Conservation (phyloP, 2,888 invertebrate genomes). For the Heliconius erato region DNA sequence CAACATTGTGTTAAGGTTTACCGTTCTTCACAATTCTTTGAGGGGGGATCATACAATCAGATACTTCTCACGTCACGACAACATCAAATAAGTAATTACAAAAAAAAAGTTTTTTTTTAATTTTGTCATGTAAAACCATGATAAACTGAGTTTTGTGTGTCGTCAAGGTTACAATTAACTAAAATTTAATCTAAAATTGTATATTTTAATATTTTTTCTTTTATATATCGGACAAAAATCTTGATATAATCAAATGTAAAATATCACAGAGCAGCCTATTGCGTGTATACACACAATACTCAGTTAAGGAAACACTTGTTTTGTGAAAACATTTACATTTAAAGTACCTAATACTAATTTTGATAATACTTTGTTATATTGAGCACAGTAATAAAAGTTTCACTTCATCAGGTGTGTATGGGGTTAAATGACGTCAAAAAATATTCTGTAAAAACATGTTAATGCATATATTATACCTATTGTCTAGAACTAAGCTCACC, state of each 20-base stretch:
- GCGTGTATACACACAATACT: neutral
- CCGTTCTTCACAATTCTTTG: too few species aligned
- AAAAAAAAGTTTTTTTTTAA: too few species aligned
- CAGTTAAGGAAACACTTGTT: constrained; percentile 13
- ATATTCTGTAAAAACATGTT: too few species aligned
- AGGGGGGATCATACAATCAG: too few species aligned
- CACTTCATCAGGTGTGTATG: neutral
- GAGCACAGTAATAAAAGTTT: neutral
- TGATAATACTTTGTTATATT: neutral
- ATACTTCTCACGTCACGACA: too few species aligned
- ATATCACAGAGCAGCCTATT: neutral
- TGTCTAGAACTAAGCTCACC: too few species aligned
- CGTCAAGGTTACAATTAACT: neutral
- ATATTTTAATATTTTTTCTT: neutral
- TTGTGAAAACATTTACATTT: neutral
- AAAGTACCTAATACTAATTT: neutral
- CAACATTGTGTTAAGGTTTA: too few species aligned
- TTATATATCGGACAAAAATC: neutral
- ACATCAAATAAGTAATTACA: too few species aligned
- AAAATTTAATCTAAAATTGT: neutral
- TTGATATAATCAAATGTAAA: constrained; percentile 7
- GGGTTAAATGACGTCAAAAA: neutral
- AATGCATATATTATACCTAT: too few species aligned
- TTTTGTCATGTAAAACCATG: neutral
- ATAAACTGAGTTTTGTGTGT: neutral